phyloP scores from a whole-genome alignment of 2,888 invertebrate species.

The Andrena praecox region DNA sequence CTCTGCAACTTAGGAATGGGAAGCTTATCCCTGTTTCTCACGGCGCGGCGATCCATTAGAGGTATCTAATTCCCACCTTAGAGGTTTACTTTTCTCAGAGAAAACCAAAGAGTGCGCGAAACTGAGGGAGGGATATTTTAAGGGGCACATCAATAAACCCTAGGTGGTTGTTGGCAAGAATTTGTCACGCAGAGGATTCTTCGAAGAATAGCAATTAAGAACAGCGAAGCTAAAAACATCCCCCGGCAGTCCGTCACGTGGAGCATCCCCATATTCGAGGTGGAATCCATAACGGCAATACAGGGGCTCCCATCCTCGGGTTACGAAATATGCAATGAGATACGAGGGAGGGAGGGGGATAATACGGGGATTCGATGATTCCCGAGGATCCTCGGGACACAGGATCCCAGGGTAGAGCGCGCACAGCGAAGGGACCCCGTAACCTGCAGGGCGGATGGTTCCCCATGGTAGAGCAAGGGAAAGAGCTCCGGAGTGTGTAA shows the following conservation, averaged over 20 bases:
- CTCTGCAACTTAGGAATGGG: background rate
- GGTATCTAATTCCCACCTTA: slow-evolving; percentile 16
- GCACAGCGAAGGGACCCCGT: slow-evolving; percentile 24
- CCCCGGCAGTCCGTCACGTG: background rate
- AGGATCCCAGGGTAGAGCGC: slow-evolving; percentile 21
- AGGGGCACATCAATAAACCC: too few relatives aligned
- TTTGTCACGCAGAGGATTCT: too few relatives aligned
- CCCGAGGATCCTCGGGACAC: slow-evolving; percentile 13
- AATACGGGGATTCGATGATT: slow-evolving; percentile 41
- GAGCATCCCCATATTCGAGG: background rate
- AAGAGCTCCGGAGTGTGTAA: slow-evolving; percentile 21
- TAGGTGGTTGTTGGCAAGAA: too few relatives aligned
- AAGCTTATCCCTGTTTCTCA: slow-evolving; percentile 2
- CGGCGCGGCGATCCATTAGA: slow-evolving; percentile 45
- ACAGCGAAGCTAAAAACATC: too few relatives aligned
- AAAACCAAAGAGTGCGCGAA: background rate
- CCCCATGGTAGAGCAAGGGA: slow-evolving; percentile 28
- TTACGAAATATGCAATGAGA: background rate
- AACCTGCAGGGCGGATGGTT: slow-evolving; percentile 35
- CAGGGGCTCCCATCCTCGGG: background rate
- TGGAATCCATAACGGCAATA: background rate
- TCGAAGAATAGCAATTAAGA: background rate
- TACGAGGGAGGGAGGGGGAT: slow-evolving; percentile 4
- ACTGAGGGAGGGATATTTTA: background rate
- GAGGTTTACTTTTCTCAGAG: background rate